phyloP scores from a whole-genome alignment of 2,113 vertebrate species.

The Microtus pennsylvanicus region DNA sequence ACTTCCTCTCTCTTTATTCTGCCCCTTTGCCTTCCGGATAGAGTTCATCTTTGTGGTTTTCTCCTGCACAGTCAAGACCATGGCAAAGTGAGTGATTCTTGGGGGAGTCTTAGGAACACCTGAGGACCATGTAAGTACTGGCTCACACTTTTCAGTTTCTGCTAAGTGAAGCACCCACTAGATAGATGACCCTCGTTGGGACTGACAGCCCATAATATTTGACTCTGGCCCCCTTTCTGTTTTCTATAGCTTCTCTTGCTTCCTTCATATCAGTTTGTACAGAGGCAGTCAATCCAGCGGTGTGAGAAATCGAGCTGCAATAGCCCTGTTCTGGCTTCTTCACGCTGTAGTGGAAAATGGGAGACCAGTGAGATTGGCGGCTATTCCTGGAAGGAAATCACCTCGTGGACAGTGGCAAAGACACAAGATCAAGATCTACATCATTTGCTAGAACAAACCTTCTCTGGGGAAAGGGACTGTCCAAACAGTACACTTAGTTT shows the following conservation, averaged over 20 bases:
- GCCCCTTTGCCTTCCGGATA: neutral
- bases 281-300: neutral
- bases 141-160: neutral
- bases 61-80: neutral
- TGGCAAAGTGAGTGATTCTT: neutral
- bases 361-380: slow-evolving; percentile 1
- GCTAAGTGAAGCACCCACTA: neutral
- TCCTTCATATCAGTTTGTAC: neutral
- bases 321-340: neutral
- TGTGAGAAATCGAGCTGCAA: neutral
- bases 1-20: neutral
- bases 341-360: neutral
- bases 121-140: neutral
- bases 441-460: neutral
- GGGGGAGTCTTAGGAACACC: neutral
- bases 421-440: neutral
- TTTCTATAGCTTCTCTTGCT: neutral
- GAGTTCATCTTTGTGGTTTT: neutral
- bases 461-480: neutral
- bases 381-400: neutral
- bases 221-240: neutral
- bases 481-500: neutral
- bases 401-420: neutral
- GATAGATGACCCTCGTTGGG: neutral
- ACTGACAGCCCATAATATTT: neutral